Conservation (phyloP, 2,888 invertebrate species). For the Netelia virgata region DNA sequence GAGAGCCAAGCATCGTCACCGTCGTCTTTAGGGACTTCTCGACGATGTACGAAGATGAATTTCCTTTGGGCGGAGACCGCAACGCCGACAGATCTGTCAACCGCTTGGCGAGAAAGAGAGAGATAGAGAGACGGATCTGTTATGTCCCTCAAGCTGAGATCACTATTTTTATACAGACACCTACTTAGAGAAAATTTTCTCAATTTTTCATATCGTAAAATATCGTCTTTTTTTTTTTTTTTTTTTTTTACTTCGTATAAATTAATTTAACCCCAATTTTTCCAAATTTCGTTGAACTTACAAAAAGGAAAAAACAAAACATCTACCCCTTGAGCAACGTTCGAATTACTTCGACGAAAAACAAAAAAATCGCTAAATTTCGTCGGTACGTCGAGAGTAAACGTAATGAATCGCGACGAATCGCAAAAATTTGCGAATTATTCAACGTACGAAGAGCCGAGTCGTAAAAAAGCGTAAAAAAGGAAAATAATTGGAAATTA, state of each 20-base stretch:
- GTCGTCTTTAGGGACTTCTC: conserved; percentile 47
- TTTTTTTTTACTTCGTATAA: too few species aligned
- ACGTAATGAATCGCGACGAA: not conserved
- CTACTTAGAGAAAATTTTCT: conserved; percentile 14
- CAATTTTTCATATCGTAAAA: not conserved
- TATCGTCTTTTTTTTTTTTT: too few species aligned
- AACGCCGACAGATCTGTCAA: conserved; percentile 64
- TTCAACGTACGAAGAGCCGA: too few species aligned
- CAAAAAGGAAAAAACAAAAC: not conserved
- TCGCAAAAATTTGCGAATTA: not conserved
- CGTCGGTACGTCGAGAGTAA: not conserved
- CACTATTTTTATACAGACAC: conserved; percentile 47
- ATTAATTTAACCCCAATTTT: too few species aligned
- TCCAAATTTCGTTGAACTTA: not conserved
- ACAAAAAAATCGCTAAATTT: not conserved
- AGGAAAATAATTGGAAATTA: conserved; percentile 37
- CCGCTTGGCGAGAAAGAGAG: conserved; percentile 12
- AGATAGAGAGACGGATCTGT: not conserved
- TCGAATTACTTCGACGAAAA: too few species aligned
- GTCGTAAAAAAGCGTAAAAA: too few species aligned
- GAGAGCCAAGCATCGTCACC: conserved; percentile 56
- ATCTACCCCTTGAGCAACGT: not conserved
- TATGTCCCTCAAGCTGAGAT: not conserved
- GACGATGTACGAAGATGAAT: conserved; percentile 78
- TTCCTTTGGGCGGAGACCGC: conserved; percentile 74